Evolutionary conservation across 2,797 vertebrate genomes (phyloP), one percentile per base, ranked within the genome.

Genomic region (Pelodytes ibericus): DNA sequence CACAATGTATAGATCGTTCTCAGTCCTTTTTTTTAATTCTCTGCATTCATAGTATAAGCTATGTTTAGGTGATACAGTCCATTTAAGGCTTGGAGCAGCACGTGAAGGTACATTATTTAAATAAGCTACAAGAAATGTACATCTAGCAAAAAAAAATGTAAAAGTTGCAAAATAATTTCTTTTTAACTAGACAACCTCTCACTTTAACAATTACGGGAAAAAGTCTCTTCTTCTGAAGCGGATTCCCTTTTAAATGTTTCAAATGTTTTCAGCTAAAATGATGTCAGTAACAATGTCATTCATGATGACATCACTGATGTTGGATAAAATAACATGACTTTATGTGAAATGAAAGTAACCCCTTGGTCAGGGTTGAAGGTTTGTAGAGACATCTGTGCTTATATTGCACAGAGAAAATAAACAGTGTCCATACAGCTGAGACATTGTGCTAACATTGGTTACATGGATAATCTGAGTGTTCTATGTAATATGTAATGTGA

Each of bases 251-350:
- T 74, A 22, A 6, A n/a, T 30, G 53, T 4, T 44, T 22, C 27
- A 1, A n/a, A 60, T 22, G 16, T 29, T 30, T 67, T 26, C 44
- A 29, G 20, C 13, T 25, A 25, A 13, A 57, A n/a, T 61, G 59
- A 68, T 29, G 16, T 68, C 61, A 75, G 61, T 69, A 61, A 61
- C 33, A 75, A 29, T 33, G 58, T 16, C 47, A 57, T 44, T 62
- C 44, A 39, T 16, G 56, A 62, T 70, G 8, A 69, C 65, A 24
- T 75, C 57, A 61, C 39, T 53, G 36, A 29, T 25, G 7, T 59
- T 69, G 56, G 64, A 41, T 69, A 62, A 39, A 69, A 75, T 60
- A 75, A 75, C 57, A 75, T 68, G 61, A 44, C 22, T 58, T 36
- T 68, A 24, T 51, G 57, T 60, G 56, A 26, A 24, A 5, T 47